These are phyloP conservation scores for Myotis davidii DNA, from an alignment of 2,113 vertebrate species.

Conservation along the genomic window DNA sequence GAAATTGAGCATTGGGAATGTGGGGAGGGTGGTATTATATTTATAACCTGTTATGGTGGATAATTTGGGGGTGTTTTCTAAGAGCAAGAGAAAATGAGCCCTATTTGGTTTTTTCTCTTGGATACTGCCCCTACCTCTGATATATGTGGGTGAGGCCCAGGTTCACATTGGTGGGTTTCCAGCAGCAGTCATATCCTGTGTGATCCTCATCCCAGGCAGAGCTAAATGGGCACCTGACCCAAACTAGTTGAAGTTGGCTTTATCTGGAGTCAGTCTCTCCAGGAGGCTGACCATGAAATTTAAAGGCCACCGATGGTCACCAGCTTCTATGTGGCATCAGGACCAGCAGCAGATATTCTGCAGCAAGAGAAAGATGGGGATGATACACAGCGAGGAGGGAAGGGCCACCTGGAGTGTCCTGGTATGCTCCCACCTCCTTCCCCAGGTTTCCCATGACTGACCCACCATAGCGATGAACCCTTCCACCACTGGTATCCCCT, in stretches of 20 bases:
- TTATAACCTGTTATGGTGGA: not conserved
- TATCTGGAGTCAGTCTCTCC: not conserved
- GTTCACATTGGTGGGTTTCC: not conserved
- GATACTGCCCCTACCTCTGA: not conserved
- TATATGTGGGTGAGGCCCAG: not conserved
- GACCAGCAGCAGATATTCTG: not conserved
- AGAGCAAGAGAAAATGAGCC: not conserved
- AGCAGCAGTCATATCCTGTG: not conserved
- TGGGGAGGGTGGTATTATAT: not conserved
- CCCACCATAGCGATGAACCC: accelerated
- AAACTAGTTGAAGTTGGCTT: not conserved
- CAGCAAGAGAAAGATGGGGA: not conserved
- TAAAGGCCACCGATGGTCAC: not conserved
- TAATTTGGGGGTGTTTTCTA: not conserved
- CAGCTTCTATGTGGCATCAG: not conserved
- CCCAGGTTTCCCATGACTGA: not conserved
- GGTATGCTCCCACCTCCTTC: not conserved
- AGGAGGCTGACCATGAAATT: not conserved
- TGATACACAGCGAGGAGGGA: not conserved
- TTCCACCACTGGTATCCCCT: not conserved
- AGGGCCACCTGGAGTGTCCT: not conserved
- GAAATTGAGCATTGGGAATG: not conserved
- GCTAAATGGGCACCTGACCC: not conserved
- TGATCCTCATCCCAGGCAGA: not conserved
- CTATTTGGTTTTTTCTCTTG: not conserved